Evolutionary conservation across 2,797 vertebrate species (phyloP), one percentile per base, ranked within the genome.

Genomic region (Anabas testudineus): DNA sequence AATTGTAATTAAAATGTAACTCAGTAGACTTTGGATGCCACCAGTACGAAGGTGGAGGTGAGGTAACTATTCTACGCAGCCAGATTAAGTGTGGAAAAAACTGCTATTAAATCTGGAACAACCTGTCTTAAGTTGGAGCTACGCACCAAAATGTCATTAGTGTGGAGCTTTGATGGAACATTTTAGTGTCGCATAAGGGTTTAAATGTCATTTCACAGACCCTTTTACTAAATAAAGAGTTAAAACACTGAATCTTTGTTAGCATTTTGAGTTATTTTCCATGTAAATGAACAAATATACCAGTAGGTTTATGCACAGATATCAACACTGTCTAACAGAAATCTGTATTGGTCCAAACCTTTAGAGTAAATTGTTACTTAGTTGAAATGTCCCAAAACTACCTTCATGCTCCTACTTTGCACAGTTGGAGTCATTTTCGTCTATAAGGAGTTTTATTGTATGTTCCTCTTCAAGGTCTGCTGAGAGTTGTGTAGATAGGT

Each of bases 401-500:
- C 34, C 7, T n/a, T 43, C 3, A 3, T 21, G 10, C 15, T 19
- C 7, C 12, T n/a, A n/a, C n/a, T 26, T 48, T 9, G 48, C 21
- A 51, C 28, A 12, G 41, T 19, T 12, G 32, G 14, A 46, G 1
- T 15, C 15, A 5, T 47, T 39, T 39, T 26, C 48, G 28, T 45
- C 16, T 30, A 12, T 16, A n/a, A 12, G n/a, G 19, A 36, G 0
- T 19, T 37, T 34, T 54, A 52, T 52, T 46, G 16, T 13, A 21
- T 72, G 3, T 16, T 49, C 9, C 39, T 49, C 45, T 55, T 87
- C 60, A 97, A 68, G 96, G 96, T 81, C 95, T 92, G 47, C 90
- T 94, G 79, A 97, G 92, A 3, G 96, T 95, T 2, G 96, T 96
- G 71, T 97, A 97, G 80, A 96, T 92, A 0, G 96, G 96, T 78